These are phyloP conservation scores for Sebastes variabilis DNA, from an alignment of 2,797 vertebrate genomes.

Conservation along the genomic window DNA sequence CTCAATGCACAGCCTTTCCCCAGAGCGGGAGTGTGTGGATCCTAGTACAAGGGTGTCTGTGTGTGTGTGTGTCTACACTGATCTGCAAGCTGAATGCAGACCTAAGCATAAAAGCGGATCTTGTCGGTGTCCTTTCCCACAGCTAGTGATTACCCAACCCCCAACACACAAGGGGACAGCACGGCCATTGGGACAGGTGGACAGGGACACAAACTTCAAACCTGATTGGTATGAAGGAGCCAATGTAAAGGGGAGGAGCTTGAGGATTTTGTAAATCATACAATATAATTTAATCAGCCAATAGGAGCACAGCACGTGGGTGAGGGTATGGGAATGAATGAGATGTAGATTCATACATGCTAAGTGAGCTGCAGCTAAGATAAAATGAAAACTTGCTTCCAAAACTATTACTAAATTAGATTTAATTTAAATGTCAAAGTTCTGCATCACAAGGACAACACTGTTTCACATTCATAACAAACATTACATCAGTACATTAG, in stretches of 20 bases:
- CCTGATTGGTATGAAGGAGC: constrained; percentile 25
- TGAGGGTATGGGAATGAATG: constrained; percentile 21
- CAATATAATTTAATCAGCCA: constrained; percentile 38
- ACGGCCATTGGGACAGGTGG: constrained; percentile 49
- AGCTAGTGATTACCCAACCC: constrained; percentile 69
- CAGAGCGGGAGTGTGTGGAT: constrained; percentile 44
- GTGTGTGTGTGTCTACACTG: constrained; percentile 42
- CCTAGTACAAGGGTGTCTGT: constrained; percentile 29
- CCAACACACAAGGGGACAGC: constrained; percentile 44
- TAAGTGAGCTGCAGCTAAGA: neutral
- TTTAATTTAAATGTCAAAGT: neutral
- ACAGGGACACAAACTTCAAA: constrained; percentile 32
- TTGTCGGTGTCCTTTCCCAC: constrained; percentile 67
- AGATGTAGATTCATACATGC: constrained; percentile 14
- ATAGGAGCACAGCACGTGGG: constrained; percentile 23
- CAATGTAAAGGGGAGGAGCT: constrained; percentile 40
- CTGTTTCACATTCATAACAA: neutral
- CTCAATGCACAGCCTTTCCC: constrained; percentile 65
- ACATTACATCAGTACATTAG: neutral
- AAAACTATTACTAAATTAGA: neutral
- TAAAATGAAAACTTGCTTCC: neutral
- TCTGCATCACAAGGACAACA: neutral
- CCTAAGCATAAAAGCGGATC: constrained; percentile 81
- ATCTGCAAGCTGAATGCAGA: constrained; percentile 76
- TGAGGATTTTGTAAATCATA: constrained; percentile 42